A percentile compares a stretch with the other conserved stretches of the same genome.
These are phyloP conservation scores for Pterobdella sp. DNA, from an alignment of 2,888 invertebrate genomes.

Conservation along the genomic window DNA sequence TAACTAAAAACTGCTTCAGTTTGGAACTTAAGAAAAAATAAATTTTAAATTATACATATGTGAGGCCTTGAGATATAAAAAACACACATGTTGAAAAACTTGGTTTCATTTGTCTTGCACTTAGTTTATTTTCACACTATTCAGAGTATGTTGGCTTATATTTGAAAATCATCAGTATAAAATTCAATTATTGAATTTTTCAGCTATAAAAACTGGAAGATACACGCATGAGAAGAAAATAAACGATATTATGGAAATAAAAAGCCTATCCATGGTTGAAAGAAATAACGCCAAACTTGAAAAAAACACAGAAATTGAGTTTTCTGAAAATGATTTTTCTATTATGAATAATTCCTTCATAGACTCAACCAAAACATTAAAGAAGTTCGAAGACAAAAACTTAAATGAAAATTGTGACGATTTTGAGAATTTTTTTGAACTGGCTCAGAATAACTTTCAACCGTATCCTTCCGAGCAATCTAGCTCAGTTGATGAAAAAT, in stretches of 20 bases:
- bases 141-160: neutral
- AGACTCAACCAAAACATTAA: neutral
- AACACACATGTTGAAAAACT: too few species aligned
- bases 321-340: too few species aligned
- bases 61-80: too few species aligned
- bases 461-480: neutral
- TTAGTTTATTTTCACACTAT: too few species aligned
- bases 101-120: too few species aligned
- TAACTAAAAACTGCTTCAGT: too few species aligned
- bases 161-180: neutral
- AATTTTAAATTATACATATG: too few species aligned
- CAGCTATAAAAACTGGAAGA: constrained; percentile 49
- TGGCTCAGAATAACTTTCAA: neutral
- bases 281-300: constrained; percentile 29
- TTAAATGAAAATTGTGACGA: neutral
- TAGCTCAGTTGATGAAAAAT: neutral
- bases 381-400: neutral
- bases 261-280: constrained; percentile 35
- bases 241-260: constrained; percentile 46
- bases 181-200: constrained; percentile 26
- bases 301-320: too few species aligned
- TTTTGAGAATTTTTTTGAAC: neutral
- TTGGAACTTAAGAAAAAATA: too few species aligned
- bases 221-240: constrained; percentile 47
- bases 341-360: neutral